phyloP scores from a whole-genome alignment of 2,113 vertebrate species.

The Sylvilagus bachmani region DNA sequence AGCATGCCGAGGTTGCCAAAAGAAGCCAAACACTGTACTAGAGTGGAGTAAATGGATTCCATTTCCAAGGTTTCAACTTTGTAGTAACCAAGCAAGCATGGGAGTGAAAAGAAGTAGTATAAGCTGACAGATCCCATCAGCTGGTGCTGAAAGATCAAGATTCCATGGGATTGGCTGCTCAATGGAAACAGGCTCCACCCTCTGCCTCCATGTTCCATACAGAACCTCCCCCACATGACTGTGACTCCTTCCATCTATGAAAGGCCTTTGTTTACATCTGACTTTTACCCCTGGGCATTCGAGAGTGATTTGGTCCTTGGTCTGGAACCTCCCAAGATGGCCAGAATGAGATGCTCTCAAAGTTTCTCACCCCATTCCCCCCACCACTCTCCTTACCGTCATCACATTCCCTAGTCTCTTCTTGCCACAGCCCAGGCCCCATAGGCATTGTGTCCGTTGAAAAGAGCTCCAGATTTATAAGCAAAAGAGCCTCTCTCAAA shows the following conservation, averaged over 20 bases:
- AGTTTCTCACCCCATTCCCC: background rate
- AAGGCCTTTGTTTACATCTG: background rate
- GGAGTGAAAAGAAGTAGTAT: background rate
- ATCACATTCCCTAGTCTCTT: background rate
- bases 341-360: background rate
- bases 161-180: background rate
- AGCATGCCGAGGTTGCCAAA: background rate
- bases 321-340: background rate
- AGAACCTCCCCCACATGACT: background rate
- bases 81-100: background rate
- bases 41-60: background rate
- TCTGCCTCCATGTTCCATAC: background rate
- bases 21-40: background rate
- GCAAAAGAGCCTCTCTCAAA: rapidly evolving
- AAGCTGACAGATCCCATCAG: background rate
- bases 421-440: background rate
- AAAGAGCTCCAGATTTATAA: background rate
- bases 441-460: background rate
- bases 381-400: background rate
- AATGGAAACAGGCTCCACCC: background rate
- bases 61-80: background rate
- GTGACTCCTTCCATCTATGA: background rate
- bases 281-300: background rate
- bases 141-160: background rate
- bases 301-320: background rate